Conservation (phyloP, 2,888 invertebrate species). For the Acleris literana region DNA sequence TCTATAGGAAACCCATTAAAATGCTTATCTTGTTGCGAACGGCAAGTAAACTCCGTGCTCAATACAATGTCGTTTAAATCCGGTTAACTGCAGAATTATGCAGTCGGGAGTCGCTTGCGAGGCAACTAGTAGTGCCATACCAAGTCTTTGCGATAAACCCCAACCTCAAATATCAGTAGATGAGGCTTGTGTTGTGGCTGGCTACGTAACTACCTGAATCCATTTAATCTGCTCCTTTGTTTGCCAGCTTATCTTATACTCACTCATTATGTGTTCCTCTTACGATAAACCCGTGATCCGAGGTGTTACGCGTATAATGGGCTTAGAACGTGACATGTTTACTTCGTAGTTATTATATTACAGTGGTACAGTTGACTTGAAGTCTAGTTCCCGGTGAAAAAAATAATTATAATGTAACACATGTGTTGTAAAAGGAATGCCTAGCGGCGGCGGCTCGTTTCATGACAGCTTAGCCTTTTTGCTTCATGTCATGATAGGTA, state of each 20-base stretch:
- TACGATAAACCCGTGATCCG: constrained; percentile 27
- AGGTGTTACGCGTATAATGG: constrained; percentile 18
- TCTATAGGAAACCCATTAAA: constrained; percentile 4
- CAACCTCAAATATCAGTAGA: constrained; percentile 26
- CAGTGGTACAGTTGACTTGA: constrained; percentile 1
- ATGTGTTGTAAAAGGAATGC: constrained; percentile 14
- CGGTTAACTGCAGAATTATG: constrained; percentile 31
- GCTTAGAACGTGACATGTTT: constrained; percentile 22
- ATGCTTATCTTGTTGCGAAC: constrained; percentile 24
- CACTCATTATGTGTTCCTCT: constrained; percentile 29
- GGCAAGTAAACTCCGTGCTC: constrained; percentile 19
- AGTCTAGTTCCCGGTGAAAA: constrained; percentile 17
- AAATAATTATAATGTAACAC: constrained; percentile 23
- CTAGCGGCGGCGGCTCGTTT: constrained; percentile 22
- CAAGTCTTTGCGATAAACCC: constrained; percentile 8
- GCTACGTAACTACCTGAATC: constrained; percentile 17
- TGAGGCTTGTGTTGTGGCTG: constrained; percentile 8
- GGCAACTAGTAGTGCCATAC: too few species aligned
- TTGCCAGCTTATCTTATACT: constrained; percentile 23
- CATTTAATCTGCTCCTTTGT: constrained; percentile 26
- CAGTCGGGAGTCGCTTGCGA: constrained; percentile 19
- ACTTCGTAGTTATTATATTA: constrained; percentile 5
- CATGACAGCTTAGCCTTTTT: constrained; percentile 9
- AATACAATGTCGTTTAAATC: constrained; percentile 27
- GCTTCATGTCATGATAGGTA: constrained; percentile 18